These are phyloP conservation scores for Noturus placidus DNA, from an alignment of 2,113 vertebrate species.

Conservation along the genomic window DNA sequence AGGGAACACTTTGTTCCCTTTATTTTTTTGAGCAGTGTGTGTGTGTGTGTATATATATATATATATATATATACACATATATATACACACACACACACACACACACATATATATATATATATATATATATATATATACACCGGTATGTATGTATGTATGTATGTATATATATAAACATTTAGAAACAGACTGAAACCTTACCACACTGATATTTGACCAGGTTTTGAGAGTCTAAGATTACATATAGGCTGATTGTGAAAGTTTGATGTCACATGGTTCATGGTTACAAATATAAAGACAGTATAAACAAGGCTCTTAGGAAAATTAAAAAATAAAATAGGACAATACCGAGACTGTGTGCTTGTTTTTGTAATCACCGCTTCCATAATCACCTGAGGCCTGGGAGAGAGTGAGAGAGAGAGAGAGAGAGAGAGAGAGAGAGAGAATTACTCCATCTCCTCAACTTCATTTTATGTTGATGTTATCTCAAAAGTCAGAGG, in stretches of 20 bases:
- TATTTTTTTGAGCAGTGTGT: no score
- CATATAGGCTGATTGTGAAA: neutral
- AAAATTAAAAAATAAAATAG: neutral
- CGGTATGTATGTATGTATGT: no score
- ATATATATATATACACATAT: no score
- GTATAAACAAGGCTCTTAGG: neutral
- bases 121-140: no score
- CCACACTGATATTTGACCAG: neutral
- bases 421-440: conserved; percentile 12
- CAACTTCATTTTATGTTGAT: neutral
- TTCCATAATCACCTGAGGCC: conserved; percentile 79
- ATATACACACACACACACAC: no score
- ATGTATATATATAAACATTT: neutral
- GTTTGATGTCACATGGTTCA: neutral
- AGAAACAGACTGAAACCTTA: neutral
- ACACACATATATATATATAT: no score
- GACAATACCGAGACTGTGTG: conserved; percentile 14
- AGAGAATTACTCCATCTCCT: conserved; percentile 1
- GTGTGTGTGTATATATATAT: no score
- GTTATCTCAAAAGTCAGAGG: neutral
- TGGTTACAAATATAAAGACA: neutral
- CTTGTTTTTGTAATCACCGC: conserved; percentile 60
- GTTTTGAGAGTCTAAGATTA: neutral
- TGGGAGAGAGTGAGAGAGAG: conserved; percentile 49
- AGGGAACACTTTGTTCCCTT: no score